Conservation (phyloP, 1,140 invertebrate genomes). For the Triops cancriformis region DNA sequence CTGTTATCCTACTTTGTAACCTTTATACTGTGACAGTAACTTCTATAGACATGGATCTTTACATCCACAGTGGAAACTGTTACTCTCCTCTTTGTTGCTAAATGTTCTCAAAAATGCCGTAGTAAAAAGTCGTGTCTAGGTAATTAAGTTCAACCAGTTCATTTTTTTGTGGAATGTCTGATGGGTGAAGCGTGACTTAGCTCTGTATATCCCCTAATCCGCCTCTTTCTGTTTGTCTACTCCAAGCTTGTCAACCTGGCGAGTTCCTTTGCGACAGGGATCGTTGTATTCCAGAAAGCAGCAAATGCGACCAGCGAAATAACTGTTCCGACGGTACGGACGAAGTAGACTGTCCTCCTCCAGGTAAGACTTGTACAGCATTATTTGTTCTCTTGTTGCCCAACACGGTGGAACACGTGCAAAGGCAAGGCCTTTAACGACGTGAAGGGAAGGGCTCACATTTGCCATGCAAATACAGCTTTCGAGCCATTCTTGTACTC, state of each 20-base stretch:
- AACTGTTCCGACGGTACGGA: constrained; percentile 63
- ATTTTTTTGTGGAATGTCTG: not conserved
- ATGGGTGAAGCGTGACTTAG: not conserved
- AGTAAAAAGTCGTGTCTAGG: too few relatives aligned
- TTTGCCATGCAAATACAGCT: constrained; percentile 1
- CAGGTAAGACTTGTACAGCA: not conserved
- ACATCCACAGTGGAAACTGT: too few relatives aligned
- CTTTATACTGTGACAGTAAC: too few relatives aligned
- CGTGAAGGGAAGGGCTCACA: not conserved
- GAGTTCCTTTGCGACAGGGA: constrained; percentile 35
- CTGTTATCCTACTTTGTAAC: too few relatives aligned
- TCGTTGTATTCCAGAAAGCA: constrained; percentile 38
- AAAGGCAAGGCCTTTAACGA: not conserved
- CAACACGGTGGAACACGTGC: not conserved
- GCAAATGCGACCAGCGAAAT: constrained; percentile 46
- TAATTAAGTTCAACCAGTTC: not conserved
- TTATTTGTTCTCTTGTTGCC: not conserved
- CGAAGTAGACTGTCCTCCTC: constrained; percentile 52
- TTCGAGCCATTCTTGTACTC: not conserved
- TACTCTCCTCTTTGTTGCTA: too few relatives aligned
- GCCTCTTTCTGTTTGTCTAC: not conserved
- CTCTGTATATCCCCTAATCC: not conserved
- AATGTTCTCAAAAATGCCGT: too few relatives aligned
- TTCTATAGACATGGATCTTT: too few relatives aligned
- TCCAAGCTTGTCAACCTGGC: constrained; percentile 22